Evolutionary conservation across 2,797 vertebrate genomes (phyloP).

Genomic region (Neoniphon sammara): DNA sequence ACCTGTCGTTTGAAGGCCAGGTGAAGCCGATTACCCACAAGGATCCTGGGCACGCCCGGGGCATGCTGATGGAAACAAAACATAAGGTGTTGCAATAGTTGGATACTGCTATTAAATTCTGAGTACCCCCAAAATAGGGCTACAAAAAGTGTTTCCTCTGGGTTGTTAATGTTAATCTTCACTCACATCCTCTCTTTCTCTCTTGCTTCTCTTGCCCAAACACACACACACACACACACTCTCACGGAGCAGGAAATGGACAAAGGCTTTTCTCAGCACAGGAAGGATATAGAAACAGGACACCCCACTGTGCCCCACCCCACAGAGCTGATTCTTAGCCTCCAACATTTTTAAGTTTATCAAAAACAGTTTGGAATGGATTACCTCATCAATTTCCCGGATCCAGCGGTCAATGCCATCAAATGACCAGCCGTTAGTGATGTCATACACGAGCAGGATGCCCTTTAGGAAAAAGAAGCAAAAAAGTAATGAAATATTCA

Average conservation of each 20-base stretch:
- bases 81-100: background rate
- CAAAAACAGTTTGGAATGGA: slow-evolving; percentile 3
- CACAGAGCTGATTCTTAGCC: background rate
- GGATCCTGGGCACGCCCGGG: slow-evolving; percentile 95
- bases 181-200: background rate
- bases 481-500: slow-evolving; percentile 6
- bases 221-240: background rate
- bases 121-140: background rate
- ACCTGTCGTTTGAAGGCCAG: slow-evolving; percentile 97
- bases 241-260: too few species aligned
- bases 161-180: background rate
- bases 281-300: background rate
- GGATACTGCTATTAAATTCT: background rate
- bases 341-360: background rate
- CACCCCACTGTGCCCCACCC: background rate
- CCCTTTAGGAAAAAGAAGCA: slow-evolving; percentile 82
- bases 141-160: background rate
- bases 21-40: slow-evolving; percentile 97
- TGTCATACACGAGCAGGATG: slow-evolving; percentile 98
- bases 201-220: background rate
- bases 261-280: too few species aligned
- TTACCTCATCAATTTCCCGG: slow-evolving; percentile 97
- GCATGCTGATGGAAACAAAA: slow-evolving; percentile 86
- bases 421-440: slow-evolving; percentile 98
- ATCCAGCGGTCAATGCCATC: slow-evolving; percentile 99